Conservation (phyloP, 2,888 invertebrate genomes). For the Mamestra brassicae region DNA sequence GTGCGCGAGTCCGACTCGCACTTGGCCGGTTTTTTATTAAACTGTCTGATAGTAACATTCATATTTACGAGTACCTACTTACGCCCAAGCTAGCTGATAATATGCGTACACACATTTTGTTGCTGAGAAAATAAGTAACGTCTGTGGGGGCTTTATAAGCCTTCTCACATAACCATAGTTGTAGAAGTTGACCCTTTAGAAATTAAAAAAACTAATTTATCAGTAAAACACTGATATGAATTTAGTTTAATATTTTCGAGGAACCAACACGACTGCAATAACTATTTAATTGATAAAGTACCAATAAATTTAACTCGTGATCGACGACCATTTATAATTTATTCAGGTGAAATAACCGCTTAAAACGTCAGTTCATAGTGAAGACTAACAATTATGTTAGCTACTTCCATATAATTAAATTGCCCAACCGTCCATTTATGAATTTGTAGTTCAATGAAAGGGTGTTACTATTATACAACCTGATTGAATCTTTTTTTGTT, state of each 20-base stretch:
- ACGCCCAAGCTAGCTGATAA: too few relatives aligned
- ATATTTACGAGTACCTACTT: too few relatives aligned
- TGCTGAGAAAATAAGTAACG: too few relatives aligned
- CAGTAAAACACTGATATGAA: not conserved
- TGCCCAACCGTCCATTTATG: conserved; percentile 13
- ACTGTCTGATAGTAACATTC: too few relatives aligned
- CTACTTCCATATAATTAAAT: conserved; percentile 17
- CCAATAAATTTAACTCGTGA: not conserved
- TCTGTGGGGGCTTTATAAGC: too few relatives aligned
- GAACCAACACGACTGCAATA: not conserved
- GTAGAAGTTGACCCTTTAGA: not conserved
- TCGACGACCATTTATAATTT: not conserved
- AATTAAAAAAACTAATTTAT: not conserved
- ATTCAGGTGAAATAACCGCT: conserved; percentile 16
- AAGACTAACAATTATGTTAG: conserved; percentile 18
- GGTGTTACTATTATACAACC: not conserved
- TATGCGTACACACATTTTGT: too few relatives aligned
- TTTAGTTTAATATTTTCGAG: not conserved
- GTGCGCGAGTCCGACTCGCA: too few relatives aligned
- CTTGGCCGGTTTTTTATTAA: too few relatives aligned
- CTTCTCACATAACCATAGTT: too few relatives aligned
- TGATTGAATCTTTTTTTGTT: not conserved
- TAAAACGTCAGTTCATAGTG: not conserved
- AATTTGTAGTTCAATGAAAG: not conserved
- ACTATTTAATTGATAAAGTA: not conserved